Evolutionary conservation across 1,140 invertebrate species (phyloP), one percentile per base, ranked within the genome.

Genomic region (Platorchestia sp.): DNA sequence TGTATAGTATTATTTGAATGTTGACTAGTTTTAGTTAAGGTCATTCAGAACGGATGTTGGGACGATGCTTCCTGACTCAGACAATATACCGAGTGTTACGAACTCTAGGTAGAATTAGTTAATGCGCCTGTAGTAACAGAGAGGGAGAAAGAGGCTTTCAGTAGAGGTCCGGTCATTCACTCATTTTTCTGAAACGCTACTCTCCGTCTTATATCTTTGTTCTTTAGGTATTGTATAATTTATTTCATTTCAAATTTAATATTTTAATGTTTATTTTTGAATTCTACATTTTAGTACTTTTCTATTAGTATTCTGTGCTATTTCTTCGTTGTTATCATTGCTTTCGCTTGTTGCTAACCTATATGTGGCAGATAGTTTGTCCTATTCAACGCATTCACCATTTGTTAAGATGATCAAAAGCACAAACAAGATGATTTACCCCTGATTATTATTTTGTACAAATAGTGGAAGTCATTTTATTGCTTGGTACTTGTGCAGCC

Each of bases 401-500:
- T 75, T 75, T 10, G 1, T 75, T 75, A 3, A n/a, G 27, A 75
- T 1, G 59, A 75, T 75, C 59, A 75, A 75, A 22, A 3, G 27
- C 1, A 27, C 1, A 75, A 75, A 27, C 1, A 75, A 22, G 14
- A 27, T 75, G 14, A 75, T 75, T 75, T 19, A 75, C 27, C 36
- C 36, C 59, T 75, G 59, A 75, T 75, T 3, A 75, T 3, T 27
- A 75, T 36, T 75, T 75, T 27, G 36, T 36, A 10, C 27, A 19
- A 36, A 75, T 75, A 3, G 10, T 75, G 14, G 36, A 75, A 51
- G 59, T 22, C 3, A 75, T 36, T 27, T 36, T 75, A 51, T n/a
- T n/a, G n/a, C 27, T 36, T 75, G 59, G 59, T 75, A 36, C 59
- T 96, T 95, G 97, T 97, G 47, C 97, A 98, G 98, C 97, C 95